Evolutionary conservation across 2,797 vertebrate genomes (phyloP).

Genomic region (Acanthopagrus latus): DNA sequence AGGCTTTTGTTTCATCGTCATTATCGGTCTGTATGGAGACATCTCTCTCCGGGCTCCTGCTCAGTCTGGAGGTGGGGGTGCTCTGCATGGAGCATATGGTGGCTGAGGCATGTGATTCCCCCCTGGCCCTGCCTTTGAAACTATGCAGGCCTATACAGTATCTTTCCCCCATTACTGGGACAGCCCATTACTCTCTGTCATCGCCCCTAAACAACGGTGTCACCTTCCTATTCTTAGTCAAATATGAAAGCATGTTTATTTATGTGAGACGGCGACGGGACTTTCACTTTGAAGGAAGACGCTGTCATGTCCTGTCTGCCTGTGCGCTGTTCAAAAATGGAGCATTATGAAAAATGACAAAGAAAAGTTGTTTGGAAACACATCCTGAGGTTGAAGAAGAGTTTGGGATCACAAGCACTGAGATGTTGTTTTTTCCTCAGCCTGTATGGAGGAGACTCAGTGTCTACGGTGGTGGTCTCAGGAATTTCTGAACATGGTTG

Average conservation of each 20-base stretch:
- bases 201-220: constrained; percentile 64
- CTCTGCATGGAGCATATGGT: constrained; percentile 59
- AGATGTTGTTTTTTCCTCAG: background rate
- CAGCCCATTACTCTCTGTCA: constrained; percentile 76
- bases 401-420: background rate
- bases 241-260: constrained; percentile 57
- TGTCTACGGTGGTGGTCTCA: no score
- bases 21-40: constrained; percentile 10
- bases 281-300: constrained; percentile 63
- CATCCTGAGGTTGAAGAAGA: constrained; percentile 11
- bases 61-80: constrained; percentile 32
- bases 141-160: constrained; percentile 55
- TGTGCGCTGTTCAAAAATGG: constrained; percentile 28
- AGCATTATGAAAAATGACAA: constrained; percentile 55
- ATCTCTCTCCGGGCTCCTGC: constrained; percentile 16
- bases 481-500: no score
- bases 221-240: constrained; percentile 75
- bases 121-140: constrained; percentile 69
- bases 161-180: constrained; percentile 56
- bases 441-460: no score
- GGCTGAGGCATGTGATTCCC: constrained; percentile 63
- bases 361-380: constrained; percentile 28
- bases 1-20: background rate
- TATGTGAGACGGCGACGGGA: constrained; percentile 38
- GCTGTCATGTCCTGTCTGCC: constrained; percentile 33